A percentile compares a stretch with the other conserved stretches of the same genome.
phyloP scores from a whole-genome alignment of 2,888 invertebrate genomes.

The Sarcophaga carnaria region DNA sequence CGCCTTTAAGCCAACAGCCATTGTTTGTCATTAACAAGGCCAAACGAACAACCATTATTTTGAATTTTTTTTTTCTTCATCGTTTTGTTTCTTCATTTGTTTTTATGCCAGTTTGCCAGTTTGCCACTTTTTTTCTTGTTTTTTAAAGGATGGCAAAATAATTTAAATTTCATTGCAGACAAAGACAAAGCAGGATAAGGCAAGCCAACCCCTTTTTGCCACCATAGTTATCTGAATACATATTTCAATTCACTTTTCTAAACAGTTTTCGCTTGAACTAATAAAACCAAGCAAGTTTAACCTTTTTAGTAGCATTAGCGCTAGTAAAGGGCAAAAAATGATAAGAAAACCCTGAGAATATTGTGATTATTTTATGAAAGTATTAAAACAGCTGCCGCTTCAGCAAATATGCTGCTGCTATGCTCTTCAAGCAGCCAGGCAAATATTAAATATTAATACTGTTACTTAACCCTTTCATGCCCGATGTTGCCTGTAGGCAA shows the following conservation, averaged over 20 bases:
- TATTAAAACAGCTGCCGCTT: not conserved
- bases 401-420: not conserved
- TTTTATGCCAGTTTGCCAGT: not conserved
- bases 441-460: constrained; percentile 20
- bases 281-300: constrained; percentile 41
- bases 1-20: constrained; percentile 48
- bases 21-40: constrained; percentile 58
- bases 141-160: not conserved
- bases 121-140: not conserved
- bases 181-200: not conserved
- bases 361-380: constrained; percentile 24
- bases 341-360: not conserved
- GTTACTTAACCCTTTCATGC: too few relatives aligned
- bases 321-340: not conserved
- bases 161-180: not conserved
- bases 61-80: not conserved
- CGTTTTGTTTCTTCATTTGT: not conserved
- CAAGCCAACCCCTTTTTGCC: too few relatives aligned
- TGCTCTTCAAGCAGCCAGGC: not conserved
- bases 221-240: constrained; percentile 8
- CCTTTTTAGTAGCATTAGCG: constrained; percentile 17
- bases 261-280: not conserved
- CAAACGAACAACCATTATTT: constrained; percentile 44
- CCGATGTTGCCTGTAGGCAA: too few relatives aligned
- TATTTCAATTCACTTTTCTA: not conserved